Evolutionary conservation across 2,888 invertebrate species (phyloP).

Genomic region (Arrhopalites spinosus): DNA sequence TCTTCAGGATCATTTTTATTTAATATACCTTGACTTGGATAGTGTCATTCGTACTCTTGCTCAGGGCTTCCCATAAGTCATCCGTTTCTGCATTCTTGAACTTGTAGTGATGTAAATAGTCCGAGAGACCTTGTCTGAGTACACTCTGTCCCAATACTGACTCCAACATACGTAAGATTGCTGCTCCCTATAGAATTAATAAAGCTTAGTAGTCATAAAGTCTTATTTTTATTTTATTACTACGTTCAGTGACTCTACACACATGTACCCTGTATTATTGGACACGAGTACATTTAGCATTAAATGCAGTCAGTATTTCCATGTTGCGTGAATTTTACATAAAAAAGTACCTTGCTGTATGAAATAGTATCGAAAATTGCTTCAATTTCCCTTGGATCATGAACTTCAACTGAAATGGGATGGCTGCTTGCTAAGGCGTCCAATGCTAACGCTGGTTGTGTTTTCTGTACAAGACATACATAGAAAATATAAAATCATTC

Average conservation of each 20-base stretch:
- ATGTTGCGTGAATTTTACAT: background rate
- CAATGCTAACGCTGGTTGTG: slow-evolving; percentile 70
- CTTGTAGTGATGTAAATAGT: slow-evolving; percentile 71
- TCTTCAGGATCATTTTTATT: too few species aligned
- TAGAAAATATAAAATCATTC: too few species aligned
- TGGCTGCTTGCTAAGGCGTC: slow-evolving; percentile 74
- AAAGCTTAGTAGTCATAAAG: background rate
- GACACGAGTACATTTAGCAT: too few species aligned
- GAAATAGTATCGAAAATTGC: slow-evolving; percentile 77
- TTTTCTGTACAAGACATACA: too few species aligned
- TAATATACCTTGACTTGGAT: slow-evolving; percentile 67
- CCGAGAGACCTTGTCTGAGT: slow-evolving; percentile 68
- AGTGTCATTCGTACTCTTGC: slow-evolving; percentile 67
- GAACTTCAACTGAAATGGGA: slow-evolving; percentile 71
- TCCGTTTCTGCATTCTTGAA: slow-evolving; percentile 76
- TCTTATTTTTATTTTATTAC: too few species aligned
- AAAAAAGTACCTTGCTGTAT: slow-evolving; percentile 68
- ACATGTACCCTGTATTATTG: too few species aligned
- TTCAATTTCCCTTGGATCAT: slow-evolving; percentile 73
- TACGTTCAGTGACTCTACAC: too few species aligned
- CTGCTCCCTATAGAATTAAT: slow-evolving; percentile 66
- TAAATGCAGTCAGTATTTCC: too few species aligned
- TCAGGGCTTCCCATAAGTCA: slow-evolving; percentile 80
- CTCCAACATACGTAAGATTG: slow-evolving; percentile 74
- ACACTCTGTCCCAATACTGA: slow-evolving; percentile 69